Evolutionary conservation across 2,113 vertebrate genomes (phyloP).

Genomic region (Ceuthmochares aereus): DNA sequence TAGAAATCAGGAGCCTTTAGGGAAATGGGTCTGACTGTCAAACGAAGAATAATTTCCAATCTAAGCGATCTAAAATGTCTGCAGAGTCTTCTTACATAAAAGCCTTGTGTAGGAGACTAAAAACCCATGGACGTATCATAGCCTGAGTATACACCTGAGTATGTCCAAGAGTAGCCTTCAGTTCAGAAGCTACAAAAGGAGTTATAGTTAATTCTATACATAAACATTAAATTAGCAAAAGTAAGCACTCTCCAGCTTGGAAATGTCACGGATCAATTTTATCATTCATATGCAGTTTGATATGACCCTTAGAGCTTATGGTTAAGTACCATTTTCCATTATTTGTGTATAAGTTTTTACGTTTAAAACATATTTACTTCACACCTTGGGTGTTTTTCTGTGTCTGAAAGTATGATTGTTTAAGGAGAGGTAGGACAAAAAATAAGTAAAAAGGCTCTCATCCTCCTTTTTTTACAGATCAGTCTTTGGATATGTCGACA

Average conservation of each 20-base stretch:
- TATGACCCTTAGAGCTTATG: neutral
- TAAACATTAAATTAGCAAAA: neutral
- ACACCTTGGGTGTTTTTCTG: neutral
- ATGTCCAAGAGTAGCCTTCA: neutral
- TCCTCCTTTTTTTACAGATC: neutral
- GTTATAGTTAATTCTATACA: neutral
- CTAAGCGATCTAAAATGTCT: neutral
- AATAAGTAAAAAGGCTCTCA: neutral
- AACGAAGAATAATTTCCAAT: neutral
- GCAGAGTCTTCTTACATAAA: neutral
- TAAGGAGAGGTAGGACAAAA: neutral
- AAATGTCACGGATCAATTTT: neutral
- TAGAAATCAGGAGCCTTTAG: neutral
- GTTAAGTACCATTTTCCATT: neutral
- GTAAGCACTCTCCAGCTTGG: neutral
- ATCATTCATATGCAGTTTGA: rapidly evolving
- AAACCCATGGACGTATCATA: neutral
- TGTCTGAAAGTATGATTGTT: neutral
- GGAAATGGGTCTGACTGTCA: neutral
- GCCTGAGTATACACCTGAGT: neutral
- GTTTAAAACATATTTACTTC: neutral
- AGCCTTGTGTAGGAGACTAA: neutral
- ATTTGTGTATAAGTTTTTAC: neutral
- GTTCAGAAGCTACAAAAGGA: neutral
- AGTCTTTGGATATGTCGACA: neutral